Conservation (phyloP, 2,888 invertebrate genomes). For the Seladonia tumulorum region DNA sequence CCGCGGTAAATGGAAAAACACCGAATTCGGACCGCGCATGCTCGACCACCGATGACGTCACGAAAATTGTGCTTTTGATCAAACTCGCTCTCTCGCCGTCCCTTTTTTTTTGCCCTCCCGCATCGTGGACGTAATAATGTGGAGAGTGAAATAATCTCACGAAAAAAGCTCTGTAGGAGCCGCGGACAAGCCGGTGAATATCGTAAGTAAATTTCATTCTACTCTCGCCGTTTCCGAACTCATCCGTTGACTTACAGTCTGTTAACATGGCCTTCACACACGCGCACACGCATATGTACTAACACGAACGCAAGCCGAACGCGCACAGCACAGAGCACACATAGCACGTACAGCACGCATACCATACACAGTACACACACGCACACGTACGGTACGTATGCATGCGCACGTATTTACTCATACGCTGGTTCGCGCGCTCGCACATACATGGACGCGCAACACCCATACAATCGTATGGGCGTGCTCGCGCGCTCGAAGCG, state of each 20-base stretch:
- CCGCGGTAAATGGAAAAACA: constrained; percentile 83
- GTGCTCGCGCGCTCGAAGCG: constrained; percentile 28
- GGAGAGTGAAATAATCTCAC: constrained; percentile 75
- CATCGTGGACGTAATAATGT: constrained; percentile 72
- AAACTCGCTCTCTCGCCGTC: constrained; percentile 67
- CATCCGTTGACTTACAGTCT: constrained; percentile 70
- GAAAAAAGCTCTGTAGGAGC: constrained; percentile 58
- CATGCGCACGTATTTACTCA: constrained; percentile 22
- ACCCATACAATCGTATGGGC: background rate
- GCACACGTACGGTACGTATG: background rate
- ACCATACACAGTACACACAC: background rate
- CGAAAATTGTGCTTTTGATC: constrained; percentile 83
- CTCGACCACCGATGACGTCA: constrained; percentile 82
- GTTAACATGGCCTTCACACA: constrained; percentile 75
- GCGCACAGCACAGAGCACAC: background rate
- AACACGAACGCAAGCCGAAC: background rate
- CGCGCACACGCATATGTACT: constrained; percentile 17
- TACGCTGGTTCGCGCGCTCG: constrained; percentile 12
- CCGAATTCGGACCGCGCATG: constrained; percentile 83
- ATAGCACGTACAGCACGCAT: background rate
- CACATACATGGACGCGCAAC: background rate
- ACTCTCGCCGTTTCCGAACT: constrained; percentile 68
- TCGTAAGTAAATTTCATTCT: constrained; percentile 74
- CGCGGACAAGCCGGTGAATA: constrained; percentile 65
- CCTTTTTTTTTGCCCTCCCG: constrained; percentile 49